phyloP scores from a whole-genome alignment of 2,888 invertebrate genomes.

The Euzophera pinguis region DNA sequence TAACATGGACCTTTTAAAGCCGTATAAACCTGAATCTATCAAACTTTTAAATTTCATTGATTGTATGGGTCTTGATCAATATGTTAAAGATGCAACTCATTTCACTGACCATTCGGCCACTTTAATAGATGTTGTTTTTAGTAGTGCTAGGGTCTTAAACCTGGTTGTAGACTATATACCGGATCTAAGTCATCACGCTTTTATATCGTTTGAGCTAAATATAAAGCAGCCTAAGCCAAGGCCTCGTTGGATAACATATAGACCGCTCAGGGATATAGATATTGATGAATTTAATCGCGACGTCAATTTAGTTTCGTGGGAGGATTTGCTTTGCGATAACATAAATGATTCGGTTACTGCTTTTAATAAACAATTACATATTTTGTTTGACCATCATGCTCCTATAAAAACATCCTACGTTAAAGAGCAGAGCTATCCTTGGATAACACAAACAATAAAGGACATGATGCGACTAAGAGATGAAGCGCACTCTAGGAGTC shows the following conservation, averaged over 20 bases:
- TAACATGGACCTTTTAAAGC: not conserved
- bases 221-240: not conserved
- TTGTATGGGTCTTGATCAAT: conserved; percentile 1
- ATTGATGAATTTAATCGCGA: not conserved
- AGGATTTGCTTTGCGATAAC: not conserved
- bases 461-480: not conserved
- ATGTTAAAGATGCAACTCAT: not conserved
- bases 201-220: not conserved
- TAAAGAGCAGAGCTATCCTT: not conserved
- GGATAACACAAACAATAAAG: not conserved
- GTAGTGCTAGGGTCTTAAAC: not conserved
- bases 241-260: not conserved
- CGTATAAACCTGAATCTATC: not conserved
- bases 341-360: not conserved
- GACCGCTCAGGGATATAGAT: not conserved
- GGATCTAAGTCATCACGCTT: not conserved
- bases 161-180: not conserved
- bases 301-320: not conserved
- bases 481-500: not conserved
- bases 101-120: conserved; percentile 1
- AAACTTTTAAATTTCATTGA: not conserved
- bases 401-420: not conserved
- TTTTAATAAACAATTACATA: not conserved
- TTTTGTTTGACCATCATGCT: not conserved
- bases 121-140: not conserved